Base-by-base conservation (phyloP, 2,113 vertebrate species). In the Neodontobutis hainanensis region DNA sequence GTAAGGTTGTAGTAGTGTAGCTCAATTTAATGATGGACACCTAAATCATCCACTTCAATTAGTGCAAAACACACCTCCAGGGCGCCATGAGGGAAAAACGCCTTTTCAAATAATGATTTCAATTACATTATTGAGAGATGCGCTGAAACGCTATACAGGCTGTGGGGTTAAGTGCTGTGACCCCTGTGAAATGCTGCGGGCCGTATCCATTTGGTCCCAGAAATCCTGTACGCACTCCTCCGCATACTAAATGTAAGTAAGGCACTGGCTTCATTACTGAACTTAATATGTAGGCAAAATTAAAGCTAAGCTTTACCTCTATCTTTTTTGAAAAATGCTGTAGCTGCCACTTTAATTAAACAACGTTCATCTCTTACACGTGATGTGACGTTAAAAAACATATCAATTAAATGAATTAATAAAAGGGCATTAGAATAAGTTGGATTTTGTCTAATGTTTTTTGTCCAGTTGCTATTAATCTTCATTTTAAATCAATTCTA, bases 61-160 rank as follows among this genome's bases (percentile, higher is more conserved):
- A 88, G 83, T 62, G 66, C 60, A 61, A 60, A 83, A 81, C 62
- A 70, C 61, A 77, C 83, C 65, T 84, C 64, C 36, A 70, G 72
- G 81, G 64, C 65, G 63, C 27, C 46, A 11, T 55, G 59, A 60
- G 44, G 52, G 53, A 71, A 80, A 77, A 82, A 82, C 27, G 5
- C 62, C 69, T 65, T 77, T 78, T 82, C 70, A 77, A 82, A 84
- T 80, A 84, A 83, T 78, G 69, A 88, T 85, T 87, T 85, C 74
- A 85, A 77, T 85, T 74, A 84, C 40, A 75, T 81, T 74, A 87
- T 78, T 60, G 59, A 77, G 79, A 74, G 67, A 75, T 70, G 69
- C 32, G 16, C 48, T 62, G 73, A 81, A 75, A 82, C 36, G 72
- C 65, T 73, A 77, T 70, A 61, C 32, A 59, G 61, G 60, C 34